phyloP scores from a whole-genome alignment of 2,113 vertebrate species.

The Megaceryle torquata region DNA sequence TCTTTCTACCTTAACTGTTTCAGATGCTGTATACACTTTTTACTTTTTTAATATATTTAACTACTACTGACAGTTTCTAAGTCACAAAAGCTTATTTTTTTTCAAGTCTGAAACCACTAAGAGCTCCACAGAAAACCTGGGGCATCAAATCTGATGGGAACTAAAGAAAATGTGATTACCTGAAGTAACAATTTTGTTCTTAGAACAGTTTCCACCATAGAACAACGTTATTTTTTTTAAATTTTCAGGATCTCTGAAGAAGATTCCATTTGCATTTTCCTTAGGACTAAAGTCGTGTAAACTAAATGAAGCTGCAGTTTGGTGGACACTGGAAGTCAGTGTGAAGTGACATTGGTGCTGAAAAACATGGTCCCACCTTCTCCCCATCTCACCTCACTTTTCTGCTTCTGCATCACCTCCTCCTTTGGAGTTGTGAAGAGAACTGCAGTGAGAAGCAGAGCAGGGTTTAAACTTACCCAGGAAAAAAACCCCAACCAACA shows the following conservation, averaged over 20 bases:
- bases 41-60: not conserved
- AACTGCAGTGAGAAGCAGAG: not conserved
- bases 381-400: accelerated
- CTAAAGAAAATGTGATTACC: not conserved
- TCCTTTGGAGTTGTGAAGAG: not conserved
- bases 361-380: not conserved
- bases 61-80: not conserved
- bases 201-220: not conserved
- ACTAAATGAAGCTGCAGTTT: not conserved
- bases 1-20: constrained; percentile 36
- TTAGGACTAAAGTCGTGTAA: not conserved
- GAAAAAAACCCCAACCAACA: not conserved
- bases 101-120: not conserved
- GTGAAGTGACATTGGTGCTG: not conserved
- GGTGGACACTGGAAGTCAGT: not conserved
- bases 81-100: not conserved
- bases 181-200: not conserved
- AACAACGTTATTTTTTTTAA: accelerated
- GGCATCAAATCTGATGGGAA: not conserved
- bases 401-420: not conserved
- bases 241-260: not conserved
- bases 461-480: not conserved
- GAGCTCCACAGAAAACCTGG: not conserved
- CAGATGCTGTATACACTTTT: not conserved
- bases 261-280: not conserved